Evolutionary conservation across 2,888 invertebrate species (phyloP).

Genomic region (Lamproptera curius): DNA sequence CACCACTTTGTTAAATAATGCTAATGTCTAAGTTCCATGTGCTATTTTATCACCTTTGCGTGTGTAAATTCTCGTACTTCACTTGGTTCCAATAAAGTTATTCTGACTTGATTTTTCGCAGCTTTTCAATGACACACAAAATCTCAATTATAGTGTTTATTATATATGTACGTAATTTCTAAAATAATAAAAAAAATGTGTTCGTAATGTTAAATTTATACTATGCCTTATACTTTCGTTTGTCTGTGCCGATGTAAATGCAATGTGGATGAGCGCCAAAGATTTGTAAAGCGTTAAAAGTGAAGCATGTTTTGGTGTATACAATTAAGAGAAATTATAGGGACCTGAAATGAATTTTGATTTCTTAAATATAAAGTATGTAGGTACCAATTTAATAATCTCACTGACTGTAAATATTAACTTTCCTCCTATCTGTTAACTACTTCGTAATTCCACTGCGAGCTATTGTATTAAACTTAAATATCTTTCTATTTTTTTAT

Average conservation of each 20-base stretch:
- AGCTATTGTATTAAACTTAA: constrained; percentile 47
- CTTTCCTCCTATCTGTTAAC: constrained; percentile 41
- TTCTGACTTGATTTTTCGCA: constrained; percentile 68
- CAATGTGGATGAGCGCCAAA: constrained; percentile 75
- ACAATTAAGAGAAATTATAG: constrained; percentile 74
- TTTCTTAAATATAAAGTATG: constrained; percentile 65
- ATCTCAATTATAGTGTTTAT: constrained; percentile 73
- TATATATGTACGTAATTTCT: constrained; percentile 52
- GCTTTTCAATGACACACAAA: constrained; percentile 69
- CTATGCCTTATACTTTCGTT: constrained; percentile 53
- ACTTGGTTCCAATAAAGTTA: constrained; percentile 45
- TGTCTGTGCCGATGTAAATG: constrained; percentile 64
- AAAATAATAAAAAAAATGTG: constrained; percentile 63
- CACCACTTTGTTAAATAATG: no score
- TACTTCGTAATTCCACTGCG: constrained; percentile 47
- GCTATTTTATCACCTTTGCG: no score
- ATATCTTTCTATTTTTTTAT: constrained; percentile 59
- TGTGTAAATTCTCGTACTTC: no score
- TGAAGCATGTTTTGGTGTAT: constrained; percentile 69
- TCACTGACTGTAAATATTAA: constrained; percentile 66
- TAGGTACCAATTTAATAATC: constrained; percentile 75
- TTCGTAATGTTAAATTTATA: constrained; percentile 62
- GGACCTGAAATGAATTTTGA: constrained; percentile 75
- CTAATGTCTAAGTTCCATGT: no score
- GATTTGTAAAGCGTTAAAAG: constrained; percentile 63